Evolutionary conservation across 2,113 vertebrate genomes (phyloP), one percentile per base, ranked within the genome.

Genomic region (Psilopsiagon aurifrons): DNA sequence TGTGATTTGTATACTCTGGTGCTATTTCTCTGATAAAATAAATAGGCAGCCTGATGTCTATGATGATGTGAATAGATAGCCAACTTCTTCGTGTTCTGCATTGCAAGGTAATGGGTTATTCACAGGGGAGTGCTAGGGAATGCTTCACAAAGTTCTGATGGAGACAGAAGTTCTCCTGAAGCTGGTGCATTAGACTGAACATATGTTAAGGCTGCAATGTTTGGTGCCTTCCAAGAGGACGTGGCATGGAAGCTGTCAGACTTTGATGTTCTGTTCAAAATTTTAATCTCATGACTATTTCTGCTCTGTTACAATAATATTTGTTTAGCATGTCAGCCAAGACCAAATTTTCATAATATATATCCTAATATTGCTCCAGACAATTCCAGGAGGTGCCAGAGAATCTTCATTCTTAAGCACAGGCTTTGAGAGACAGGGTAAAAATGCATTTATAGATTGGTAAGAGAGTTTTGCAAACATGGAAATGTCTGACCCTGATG

Each of bases 171-270:
- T 39, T 73, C 33, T 62, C 29, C 49, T 52, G 31, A 78, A 55
- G 8, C 9, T 2, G 0, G 9, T 11, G 12, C 5, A 11, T 87
- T 74, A 52, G 11, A 35, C 11, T 47, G 54, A 23, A 70, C 1
- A 2, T 35, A 6, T 24, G 12, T 31, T 75, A 16, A 37, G 81
- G 69, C 25, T 64, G 23, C 24, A 39, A 20, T 22, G 24, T 67
- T 87, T 28, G 6, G 15, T 87, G 31, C 3, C 17, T 70, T 84
- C 51, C 63, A 57, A 67, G 23, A 67, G 10, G 13, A 28, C 0
- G 2, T 1, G 1, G 9, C 16, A 44, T 35, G 31, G 75, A 74
- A 71, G 43, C 28, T 37, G 35, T 60, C 11, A 37, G 41, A 19
- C 1, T 69, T 55, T 57, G 31, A 44, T 27, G 3, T 14, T 80